These are phyloP conservation scores for Heliocidaris erythrogramma DNA, from an alignment of 35 echinoderm and acorn worm genomes.

Conservation along the genomic window DNA sequence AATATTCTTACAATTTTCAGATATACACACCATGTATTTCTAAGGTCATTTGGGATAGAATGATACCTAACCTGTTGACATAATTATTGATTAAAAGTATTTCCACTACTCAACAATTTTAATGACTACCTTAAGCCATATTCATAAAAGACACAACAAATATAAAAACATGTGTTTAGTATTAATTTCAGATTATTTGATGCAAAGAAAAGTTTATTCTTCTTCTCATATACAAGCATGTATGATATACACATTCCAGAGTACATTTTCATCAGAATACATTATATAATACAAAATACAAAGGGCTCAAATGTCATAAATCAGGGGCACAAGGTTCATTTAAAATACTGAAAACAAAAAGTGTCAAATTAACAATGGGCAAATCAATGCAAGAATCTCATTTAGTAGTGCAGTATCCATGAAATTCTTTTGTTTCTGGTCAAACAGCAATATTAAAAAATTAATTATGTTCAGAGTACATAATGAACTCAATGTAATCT, in stretches of 20 bases:
- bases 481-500: neutral
- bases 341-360: neutral
- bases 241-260: neutral
- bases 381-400: neutral
- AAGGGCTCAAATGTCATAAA: neutral
- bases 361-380: neutral
- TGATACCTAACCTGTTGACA: too few species aligned
- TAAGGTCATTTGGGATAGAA: too few species aligned
- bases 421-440: neutral
- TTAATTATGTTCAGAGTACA: neutral
- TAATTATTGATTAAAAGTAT: too few species aligned
- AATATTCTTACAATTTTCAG: too few species aligned
- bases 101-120: too few species aligned
- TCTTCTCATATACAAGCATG: neutral
- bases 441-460: neutral
- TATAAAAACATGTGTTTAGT: neutral
- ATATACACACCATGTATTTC: too few species aligned
- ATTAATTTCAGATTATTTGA: neutral
- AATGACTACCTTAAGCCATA: too few species aligned
- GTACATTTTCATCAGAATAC: neutral
- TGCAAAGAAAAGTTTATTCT: conserved; percentile 4
- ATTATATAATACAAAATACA: neutral
- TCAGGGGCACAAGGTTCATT: neutral
- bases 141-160: neutral
- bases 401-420: neutral